Evolutionary conservation across 2,797 vertebrate species (phyloP), one percentile per base, ranked within the genome.

Genomic region (Chelidonichthys spinosus): DNA sequence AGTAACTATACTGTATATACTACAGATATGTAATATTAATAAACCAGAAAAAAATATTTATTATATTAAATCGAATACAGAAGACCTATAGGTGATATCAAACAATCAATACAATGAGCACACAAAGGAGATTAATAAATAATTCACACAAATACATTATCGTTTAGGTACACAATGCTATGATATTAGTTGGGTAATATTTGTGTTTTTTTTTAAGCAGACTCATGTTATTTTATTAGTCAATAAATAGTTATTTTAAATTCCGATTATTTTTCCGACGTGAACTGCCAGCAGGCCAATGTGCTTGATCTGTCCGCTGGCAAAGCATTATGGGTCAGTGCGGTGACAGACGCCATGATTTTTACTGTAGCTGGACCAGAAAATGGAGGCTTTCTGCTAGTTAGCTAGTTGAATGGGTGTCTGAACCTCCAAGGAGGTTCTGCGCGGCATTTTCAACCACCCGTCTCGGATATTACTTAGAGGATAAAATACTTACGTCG

Each of bases 341-440:
- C 54, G 36, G 63, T 66, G 63, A 72, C 60, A 61, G 89, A 61
- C 91, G 90, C 90, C 92, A 93, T 93, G 90, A 87, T 90, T 91
- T 46, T 50, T 33, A 14, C 72, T 61, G 42, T 63, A 69, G 77
- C 72, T 47, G 67, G 59, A 82, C 43, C 56, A 93, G 91, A 93
- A 93, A 90, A 93, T 92, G 89, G 89, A 90, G 43, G 87, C 77
- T 84, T 81, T 44, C 52, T 83, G 53, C 61, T 69, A 65, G 68
- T 3, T 54, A 53, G 13, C 35, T 67, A 53, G 43, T 25, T 63
- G 10, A 72, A 61, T 40, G 40, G 43, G 7, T 52, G 1, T 60
- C 40, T 35, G 13, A 37, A 1, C 50, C 69, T 65, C 32, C 3
- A 3, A 3, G 6, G 15, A 33, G 11, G n/a, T 32, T 39, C 46